Percentiles rank a stretch among this genome's conserved stretches.
Conservation (phyloP, 2,888 invertebrate genomes). For the Bellardia bayeri region DNA sequence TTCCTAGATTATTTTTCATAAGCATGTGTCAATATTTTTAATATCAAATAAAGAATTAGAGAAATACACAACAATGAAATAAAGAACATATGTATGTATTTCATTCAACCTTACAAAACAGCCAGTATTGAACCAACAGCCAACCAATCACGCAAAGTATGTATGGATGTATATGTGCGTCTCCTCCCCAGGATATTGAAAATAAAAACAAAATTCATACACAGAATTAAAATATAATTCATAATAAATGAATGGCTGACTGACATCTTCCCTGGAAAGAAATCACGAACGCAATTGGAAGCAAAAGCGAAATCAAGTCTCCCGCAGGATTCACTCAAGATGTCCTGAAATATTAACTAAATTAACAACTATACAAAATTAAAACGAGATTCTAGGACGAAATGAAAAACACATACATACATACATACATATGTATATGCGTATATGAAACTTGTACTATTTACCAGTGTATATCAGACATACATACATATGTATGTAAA, state of each 20-base stretch:
- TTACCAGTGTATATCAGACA: slow-evolving; percentile 1
- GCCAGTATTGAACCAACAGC: slow-evolving; percentile 50
- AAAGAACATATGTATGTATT: slow-evolving; percentile 7
- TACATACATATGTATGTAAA: background rate
- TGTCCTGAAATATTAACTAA: slow-evolving; percentile 61
- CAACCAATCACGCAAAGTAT: slow-evolving; percentile 64
- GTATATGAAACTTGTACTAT: background rate
- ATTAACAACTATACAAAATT: slow-evolving; percentile 63
- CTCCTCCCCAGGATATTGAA: slow-evolving; percentile 59
- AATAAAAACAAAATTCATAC: slow-evolving; percentile 11
- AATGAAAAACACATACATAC: background rate
- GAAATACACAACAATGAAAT: background rate
- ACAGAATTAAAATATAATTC: slow-evolving; percentile 53
- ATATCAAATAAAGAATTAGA: background rate
- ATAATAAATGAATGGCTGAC: slow-evolving; percentile 50
- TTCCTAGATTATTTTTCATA: background rate
- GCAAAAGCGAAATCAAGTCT: slow-evolving; percentile 52
- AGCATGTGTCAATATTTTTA: slow-evolving; percentile 36
- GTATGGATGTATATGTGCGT: slow-evolving; percentile 56
- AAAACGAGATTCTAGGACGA: slow-evolving; percentile 38
- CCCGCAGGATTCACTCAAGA: slow-evolving; percentile 62
- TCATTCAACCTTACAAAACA: slow-evolving; percentile 49
- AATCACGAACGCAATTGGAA: slow-evolving; percentile 24
- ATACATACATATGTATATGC: slow-evolving; percentile 55
- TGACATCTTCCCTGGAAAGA: slow-evolving; percentile 44